A percentile compares a stretch with the other conserved stretches of the same genome.
Evolutionary conservation across 2,888 invertebrate species (phyloP).

Genomic region (Loripinus fragilis): DNA sequence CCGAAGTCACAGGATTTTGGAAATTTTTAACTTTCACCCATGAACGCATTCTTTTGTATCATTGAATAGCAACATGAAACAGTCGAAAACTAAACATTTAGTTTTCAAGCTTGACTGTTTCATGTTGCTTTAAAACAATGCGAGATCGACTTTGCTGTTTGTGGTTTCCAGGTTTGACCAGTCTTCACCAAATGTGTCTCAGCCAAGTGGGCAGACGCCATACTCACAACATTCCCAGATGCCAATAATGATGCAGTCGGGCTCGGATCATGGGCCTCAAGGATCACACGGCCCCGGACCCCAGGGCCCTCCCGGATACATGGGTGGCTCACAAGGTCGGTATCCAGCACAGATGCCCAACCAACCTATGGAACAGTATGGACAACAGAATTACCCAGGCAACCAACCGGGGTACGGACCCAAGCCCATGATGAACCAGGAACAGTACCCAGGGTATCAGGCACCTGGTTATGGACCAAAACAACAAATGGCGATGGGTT

Average conservation of each 20-base stretch:
- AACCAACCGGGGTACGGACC: conserved; percentile 50
- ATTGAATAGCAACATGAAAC: too few species aligned
- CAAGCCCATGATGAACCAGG: conserved; percentile 61
- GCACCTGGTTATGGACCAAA: conserved; percentile 64
- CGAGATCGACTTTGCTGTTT: too few species aligned
- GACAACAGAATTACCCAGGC: conserved; percentile 41
- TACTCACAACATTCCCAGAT: conserved; percentile 29
- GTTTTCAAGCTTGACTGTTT: too few species aligned
- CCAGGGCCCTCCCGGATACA: conserved; percentile 34
- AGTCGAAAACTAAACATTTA: too few species aligned
- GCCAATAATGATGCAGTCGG: conserved; percentile 26
- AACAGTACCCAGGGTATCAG: conserved; percentile 65
- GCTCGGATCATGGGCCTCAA: conserved; percentile 26
- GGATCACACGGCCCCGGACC: conserved; percentile 31
- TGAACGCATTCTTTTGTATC: too few species aligned
- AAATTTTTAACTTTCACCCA: too few species aligned
- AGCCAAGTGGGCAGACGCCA: conserved; percentile 4
- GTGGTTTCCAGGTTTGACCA: conserved; percentile 70
- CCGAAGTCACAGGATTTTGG: too few species aligned
- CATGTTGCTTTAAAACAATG: too few species aligned
- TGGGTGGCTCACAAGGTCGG: conserved; percentile 15
- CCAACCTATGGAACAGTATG: conserved; percentile 25
- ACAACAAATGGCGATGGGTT: conserved; percentile 66
- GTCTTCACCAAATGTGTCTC: conserved; percentile 45
- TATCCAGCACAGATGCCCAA: conserved; percentile 24